Conservation (phyloP, 2,888 invertebrate genomes). For the Melolontha melolontha region DNA sequence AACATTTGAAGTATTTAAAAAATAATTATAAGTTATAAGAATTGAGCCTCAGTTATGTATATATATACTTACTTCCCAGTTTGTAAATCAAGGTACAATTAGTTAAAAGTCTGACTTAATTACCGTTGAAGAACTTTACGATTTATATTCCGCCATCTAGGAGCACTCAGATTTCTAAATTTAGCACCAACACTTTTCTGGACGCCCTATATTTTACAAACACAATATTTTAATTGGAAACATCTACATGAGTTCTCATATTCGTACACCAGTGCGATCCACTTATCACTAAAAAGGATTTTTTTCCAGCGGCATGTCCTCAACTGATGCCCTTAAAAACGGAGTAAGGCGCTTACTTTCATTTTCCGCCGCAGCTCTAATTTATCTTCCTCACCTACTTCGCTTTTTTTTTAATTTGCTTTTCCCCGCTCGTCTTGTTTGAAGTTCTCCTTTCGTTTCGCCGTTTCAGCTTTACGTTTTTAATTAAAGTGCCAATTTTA, state of each 20-base stretch:
- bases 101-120: conserved; percentile 22
- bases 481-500: conserved; percentile 39
- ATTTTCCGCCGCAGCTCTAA: conserved; percentile 40
- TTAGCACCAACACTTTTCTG: conserved; percentile 20
- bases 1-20: too few relatives aligned
- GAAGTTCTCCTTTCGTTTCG: conserved; percentile 38
- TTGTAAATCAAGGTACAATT: conserved; percentile 26
- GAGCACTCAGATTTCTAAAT: conserved; percentile 12
- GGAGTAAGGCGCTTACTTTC: conserved; percentile 40
- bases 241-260: conserved; percentile 25
- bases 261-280: conserved; percentile 18
- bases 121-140: conserved; percentile 30
- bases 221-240: conserved; percentile 27
- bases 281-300: conserved; percentile 33
- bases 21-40: too few relatives aligned
- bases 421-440: conserved; percentile 34
- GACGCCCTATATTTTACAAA: conserved; percentile 7
- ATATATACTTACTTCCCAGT: not conserved
- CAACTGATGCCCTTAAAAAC: conserved; percentile 35
- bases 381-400: conserved; percentile 43
- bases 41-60: too few relatives aligned
- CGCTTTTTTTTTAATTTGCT: conserved; percentile 39
- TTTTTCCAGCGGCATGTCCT: conserved; percentile 28
- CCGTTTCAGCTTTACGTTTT: conserved; percentile 39
- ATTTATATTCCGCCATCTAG: conserved; percentile 14